These are phyloP conservation scores for Malacoctenus gilli DNA, from an alignment of 2,797 vertebrate species.

Conservation along the genomic window DNA sequence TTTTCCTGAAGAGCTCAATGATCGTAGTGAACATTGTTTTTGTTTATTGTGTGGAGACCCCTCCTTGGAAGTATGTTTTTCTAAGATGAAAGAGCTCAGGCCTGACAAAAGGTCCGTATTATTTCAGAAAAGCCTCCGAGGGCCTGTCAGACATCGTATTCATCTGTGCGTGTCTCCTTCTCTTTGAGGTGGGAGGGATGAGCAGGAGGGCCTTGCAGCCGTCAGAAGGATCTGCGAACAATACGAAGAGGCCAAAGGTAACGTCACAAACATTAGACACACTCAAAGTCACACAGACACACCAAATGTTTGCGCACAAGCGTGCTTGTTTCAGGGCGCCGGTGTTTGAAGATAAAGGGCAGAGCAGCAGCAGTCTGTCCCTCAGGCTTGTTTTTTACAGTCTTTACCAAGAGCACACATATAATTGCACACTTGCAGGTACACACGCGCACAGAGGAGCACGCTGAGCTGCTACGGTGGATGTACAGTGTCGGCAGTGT, in stretches of 20 bases:
- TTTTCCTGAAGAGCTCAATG: conserved; percentile 1
- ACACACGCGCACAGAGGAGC: conserved; percentile 16
- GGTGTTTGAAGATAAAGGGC: conserved; percentile 53
- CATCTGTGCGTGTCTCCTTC: conserved; percentile 32
- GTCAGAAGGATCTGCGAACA: conserved; percentile 83
- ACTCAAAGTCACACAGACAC: conserved; percentile 13
- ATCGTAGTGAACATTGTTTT: conserved; percentile 3
- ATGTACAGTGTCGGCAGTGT: conserved; percentile 21
- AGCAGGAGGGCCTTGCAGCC: conserved; percentile 78
- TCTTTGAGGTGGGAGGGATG: conserved; percentile 83
- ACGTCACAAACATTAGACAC: conserved; percentile 32
- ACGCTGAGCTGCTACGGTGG: conserved; percentile 14
- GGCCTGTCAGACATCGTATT: conserved; percentile 32
- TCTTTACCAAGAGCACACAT: conserved; percentile 27
- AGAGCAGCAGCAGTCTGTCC: conserved; percentile 36
- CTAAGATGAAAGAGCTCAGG: conserved; percentile 31
- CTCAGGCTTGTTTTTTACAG: conserved; percentile 47
- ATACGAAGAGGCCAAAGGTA: conserved; percentile 86
- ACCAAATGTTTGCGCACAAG: not conserved
- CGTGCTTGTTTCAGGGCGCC: conserved; percentile 41
- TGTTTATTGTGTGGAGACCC: conserved; percentile 3
- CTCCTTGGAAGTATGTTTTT: conserved; percentile 23
- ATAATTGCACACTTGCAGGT: conserved; percentile 31
- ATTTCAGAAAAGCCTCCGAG: conserved; percentile 32
- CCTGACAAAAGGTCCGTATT: conserved; percentile 9